Conservation (phyloP, 2,113 vertebrate species). For the Henicopernis longicauda region DNA sequence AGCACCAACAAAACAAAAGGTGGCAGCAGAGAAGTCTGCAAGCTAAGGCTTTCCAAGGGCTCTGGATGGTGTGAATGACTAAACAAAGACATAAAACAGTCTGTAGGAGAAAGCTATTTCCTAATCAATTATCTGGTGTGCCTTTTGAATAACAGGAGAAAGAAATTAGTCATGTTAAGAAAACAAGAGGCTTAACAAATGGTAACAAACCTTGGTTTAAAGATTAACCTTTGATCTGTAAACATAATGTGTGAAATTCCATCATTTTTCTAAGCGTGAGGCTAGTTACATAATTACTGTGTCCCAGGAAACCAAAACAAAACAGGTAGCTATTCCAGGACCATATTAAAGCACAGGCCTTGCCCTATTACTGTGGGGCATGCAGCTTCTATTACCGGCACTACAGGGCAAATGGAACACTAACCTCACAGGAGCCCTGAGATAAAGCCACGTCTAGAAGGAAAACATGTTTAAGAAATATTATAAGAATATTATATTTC, state of each 20-base stretch:
- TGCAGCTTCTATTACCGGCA: neutral
- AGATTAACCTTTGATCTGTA: neutral
- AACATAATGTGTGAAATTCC: neutral
- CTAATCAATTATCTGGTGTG: neutral
- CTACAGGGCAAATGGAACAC: neutral
- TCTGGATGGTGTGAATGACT: neutral
- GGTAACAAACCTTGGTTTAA: neutral
- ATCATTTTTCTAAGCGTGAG: neutral
- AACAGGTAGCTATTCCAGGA: neutral
- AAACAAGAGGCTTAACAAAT: neutral
- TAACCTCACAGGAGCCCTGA: neutral
- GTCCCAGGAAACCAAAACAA: neutral
- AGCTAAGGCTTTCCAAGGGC: neutral
- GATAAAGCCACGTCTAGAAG: neutral
- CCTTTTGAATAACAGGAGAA: neutral
- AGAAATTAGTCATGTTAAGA: neutral
- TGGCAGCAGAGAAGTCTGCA: neutral
- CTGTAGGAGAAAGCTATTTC: neutral
- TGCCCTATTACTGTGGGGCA: neutral
- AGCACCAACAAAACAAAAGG: neutral
- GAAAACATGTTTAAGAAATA: neutral
- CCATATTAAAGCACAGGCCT: neutral
- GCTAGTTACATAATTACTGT: neutral
- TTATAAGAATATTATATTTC: neutral
- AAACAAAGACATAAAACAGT: neutral